Evolutionary conservation across 2,113 vertebrate species (phyloP).

Genomic region (Talpa occidentalis): DNA sequence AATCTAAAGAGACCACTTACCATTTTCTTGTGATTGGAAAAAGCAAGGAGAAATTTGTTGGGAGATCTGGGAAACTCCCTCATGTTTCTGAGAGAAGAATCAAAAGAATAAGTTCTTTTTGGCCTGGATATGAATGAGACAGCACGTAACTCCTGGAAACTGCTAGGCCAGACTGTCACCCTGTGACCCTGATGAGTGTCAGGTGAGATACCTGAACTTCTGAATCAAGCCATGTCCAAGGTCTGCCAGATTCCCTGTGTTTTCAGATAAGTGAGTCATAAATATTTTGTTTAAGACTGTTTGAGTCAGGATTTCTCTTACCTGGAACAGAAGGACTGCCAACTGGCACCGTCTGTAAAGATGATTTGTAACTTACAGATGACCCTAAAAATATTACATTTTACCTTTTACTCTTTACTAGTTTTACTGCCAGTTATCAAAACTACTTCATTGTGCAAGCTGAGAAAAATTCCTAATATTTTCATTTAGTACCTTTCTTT

Average conservation of each 20-base stretch:
- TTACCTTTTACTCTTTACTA: not conserved
- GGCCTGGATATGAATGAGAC: not conserved
- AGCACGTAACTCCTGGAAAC: not conserved
- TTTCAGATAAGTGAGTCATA: not conserved
- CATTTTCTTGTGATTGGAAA: not conserved
- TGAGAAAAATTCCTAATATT: not conserved
- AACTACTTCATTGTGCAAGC: not conserved
- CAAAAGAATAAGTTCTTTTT: not conserved
- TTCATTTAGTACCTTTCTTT: conserved; percentile 11
- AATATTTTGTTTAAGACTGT: not conserved
- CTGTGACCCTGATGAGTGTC: not conserved
- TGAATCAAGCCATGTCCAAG: not conserved
- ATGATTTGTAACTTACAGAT: not conserved
- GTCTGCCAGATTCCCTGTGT: not conserved
- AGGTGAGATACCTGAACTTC: not conserved
- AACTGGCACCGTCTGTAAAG: not conserved
- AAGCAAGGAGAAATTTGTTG: not conserved
- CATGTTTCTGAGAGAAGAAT: too few relatives aligned
- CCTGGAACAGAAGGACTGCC: not conserved
- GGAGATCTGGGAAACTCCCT: not conserved
- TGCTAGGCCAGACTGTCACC: not conserved
- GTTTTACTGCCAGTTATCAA: not conserved
- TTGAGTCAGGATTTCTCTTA: not conserved
- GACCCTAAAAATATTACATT: not conserved
- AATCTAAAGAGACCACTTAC: not conserved